Evolutionary conservation across 35 echinoderm and acorn worm species (phyloP).

Genomic region (Holothuria glaberrima): DNA sequence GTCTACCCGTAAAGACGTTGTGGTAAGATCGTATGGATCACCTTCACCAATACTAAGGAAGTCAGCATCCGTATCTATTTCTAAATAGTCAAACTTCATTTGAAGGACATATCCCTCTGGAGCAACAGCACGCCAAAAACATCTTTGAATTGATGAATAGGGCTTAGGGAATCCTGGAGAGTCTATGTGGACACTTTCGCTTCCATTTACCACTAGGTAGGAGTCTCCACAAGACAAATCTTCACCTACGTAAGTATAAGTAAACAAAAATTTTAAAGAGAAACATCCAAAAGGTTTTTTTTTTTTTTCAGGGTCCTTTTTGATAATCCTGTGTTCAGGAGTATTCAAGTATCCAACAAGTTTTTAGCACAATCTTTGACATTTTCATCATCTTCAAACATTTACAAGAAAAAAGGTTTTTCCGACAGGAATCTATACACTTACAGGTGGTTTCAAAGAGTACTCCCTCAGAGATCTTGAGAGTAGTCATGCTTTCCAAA

Average conservation of each 20-base stretch:
- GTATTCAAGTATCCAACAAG: no score
- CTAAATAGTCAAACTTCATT: background rate
- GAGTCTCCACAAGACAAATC: constrained; percentile 18
- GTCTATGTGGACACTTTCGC: background rate
- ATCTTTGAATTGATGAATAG: constrained; percentile 7
- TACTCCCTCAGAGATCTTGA: no score
- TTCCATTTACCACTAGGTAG: background rate
- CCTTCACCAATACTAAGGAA: constrained; percentile 10
- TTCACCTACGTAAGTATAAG: background rate
- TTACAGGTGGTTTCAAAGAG: no score
- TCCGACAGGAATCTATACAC: no score
- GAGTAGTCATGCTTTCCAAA: no score
- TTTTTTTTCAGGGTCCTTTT: no score
- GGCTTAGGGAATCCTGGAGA: background rate
- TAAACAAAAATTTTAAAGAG: no score
- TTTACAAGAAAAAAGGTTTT: no score
- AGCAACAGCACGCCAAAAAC: background rate
- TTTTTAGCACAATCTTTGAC: no score
- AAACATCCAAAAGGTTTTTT: no score
- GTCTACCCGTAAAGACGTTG: background rate
- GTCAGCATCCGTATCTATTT: background rate
- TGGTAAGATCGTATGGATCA: constrained; percentile 5
- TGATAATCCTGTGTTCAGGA: no score
- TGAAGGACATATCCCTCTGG: constrained; percentile 28
- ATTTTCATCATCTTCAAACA: no score